Evolutionary conservation across 2,888 invertebrate genomes (phyloP), one percentile per base, ranked within the genome.

Genomic region (Dynastes hyllus): DNA sequence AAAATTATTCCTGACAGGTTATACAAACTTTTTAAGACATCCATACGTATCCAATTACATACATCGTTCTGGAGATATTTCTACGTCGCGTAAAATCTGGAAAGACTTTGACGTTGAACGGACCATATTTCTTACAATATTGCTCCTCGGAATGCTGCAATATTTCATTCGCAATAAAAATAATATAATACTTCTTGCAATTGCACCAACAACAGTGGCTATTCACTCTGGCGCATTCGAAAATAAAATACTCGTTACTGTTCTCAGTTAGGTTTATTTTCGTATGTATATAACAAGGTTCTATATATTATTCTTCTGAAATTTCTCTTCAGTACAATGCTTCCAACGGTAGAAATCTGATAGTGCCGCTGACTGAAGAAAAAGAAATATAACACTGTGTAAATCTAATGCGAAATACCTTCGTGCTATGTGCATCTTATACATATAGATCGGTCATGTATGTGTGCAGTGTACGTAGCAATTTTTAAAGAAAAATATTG

Each of bases 181-280:
- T 66, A 40, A 32, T 40, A 2, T 40, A 16, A 40, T 66, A 66
- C 40, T 5, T 66, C 66, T 40, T 37, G 37, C 37, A 37, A 65
- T 65, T 32, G 37, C 32, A 65, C 32, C 53, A 53, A 53, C 45
- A 45, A 8, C n/a, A 53, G 53, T 3, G 5, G n/a, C 13, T 5
- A 66, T 45, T 66, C 40, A 6, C 66, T 11, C 40, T 0, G 40
- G 2, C 3, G n/a, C n/a, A 66, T 32, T 66, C 45, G 40, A 40
- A 66, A 40, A 66, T 66, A 66, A 37, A 66, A 66, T 66, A 66
- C 66, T 37, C 40, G 32, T 66, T 66, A 66, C 40, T 3, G 37
- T 40, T 66, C 40, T 66, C 66, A 40, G 37, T 66, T 66, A 16
- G 40, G 32, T 66, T 66, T 66, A 66, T 66, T 40, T 40, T 66